Evolutionary conservation across 2,888 invertebrate genomes (phyloP), one percentile per base, ranked within the genome.

Genomic region (Chrysotoxum bicinctum): DNA sequence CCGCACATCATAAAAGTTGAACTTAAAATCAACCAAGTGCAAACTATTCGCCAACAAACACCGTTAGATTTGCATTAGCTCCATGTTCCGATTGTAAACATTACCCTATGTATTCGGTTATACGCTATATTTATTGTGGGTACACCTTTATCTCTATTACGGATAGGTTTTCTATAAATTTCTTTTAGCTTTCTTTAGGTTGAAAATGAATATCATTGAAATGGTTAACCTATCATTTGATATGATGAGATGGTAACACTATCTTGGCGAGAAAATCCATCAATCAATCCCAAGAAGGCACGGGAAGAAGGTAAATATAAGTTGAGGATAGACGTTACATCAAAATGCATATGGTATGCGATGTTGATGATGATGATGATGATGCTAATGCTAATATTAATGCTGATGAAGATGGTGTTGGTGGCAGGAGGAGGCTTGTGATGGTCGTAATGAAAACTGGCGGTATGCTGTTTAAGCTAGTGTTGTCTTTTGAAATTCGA

Each of bases 181-280:
- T 75, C 64, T 64, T 60, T 68, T 12, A 52, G 66, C 79, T 84
- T 84, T 83, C 83, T 69, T 77, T 45, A 5, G 32, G 37, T 73
- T 76, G 80, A 56, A 85, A 85, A 80, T 69, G 72, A 80, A 84
- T 84, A 84, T 69, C 69, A 85, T 62, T 35, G 68, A 62, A 76
- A 68, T 79, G 79, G 79, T 79, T 80, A 60, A 60, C 58, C 76
- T 30, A 76, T 76, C 80, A 85, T 76, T 73, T 64, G 76, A 85
- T 85, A 64, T 75, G 80, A 64, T 75, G 76, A 66, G 76, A 62
- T 76, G 76, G 85, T 85, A 85, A 85, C 80, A 68, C 73, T 80
- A 85, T 75, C 80, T 48, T 80, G 85, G 85, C 84, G 85, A 85
- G 85, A 85, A 85, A 85, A 85, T 76, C 73, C 68, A 80, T 85